phyloP scores from a whole-genome alignment of 2,797 vertebrate species.

The Ptychobarbus kaznakovi region DNA sequence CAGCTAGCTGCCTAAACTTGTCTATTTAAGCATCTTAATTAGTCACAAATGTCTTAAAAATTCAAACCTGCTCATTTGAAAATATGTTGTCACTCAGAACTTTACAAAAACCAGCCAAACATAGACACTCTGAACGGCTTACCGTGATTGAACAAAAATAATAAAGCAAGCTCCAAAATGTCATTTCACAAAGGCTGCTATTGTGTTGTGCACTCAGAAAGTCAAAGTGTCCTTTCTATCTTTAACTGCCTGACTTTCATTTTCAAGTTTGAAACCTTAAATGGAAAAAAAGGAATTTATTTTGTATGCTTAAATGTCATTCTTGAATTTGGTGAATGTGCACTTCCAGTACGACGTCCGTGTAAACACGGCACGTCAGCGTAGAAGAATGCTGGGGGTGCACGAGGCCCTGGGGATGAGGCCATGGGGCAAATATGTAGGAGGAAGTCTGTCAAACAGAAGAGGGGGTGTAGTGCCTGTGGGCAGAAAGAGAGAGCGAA shows the following conservation, averaged over 20 bases:
- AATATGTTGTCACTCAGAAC: background rate
- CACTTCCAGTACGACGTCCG: conserved; percentile 62
- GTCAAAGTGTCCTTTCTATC: conserved; percentile 36
- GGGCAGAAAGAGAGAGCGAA: conserved; percentile 50
- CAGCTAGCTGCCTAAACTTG: conserved; percentile 26
- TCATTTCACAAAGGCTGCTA: conserved; percentile 43
- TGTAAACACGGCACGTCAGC: conserved; percentile 80
- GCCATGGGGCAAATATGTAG: conserved; percentile 62
- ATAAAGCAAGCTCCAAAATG: conserved; percentile 19
- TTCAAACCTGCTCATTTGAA: conserved; percentile 17
- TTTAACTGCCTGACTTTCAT: conserved; percentile 49
- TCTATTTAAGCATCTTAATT: conserved; percentile 28
- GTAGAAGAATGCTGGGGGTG: conserved; percentile 78
- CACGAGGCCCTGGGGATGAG: conserved; percentile 68
- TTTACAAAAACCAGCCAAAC: background rate
- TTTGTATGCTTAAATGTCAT: conserved; percentile 1
- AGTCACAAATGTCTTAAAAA: conserved; percentile 14
- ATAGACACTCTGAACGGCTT: background rate
- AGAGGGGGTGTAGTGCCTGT: conserved; percentile 50
- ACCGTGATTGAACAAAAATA: background rate
- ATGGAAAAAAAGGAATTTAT: conserved; percentile 50
- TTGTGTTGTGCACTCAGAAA: conserved; percentile 55
- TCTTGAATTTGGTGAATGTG: conserved; percentile 29
- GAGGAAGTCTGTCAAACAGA: conserved; percentile 63
- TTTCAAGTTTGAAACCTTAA: conserved; percentile 31